Evolutionary conservation across 2,888 invertebrate genomes (phyloP).

Genomic region (Melipona beecheii): DNA sequence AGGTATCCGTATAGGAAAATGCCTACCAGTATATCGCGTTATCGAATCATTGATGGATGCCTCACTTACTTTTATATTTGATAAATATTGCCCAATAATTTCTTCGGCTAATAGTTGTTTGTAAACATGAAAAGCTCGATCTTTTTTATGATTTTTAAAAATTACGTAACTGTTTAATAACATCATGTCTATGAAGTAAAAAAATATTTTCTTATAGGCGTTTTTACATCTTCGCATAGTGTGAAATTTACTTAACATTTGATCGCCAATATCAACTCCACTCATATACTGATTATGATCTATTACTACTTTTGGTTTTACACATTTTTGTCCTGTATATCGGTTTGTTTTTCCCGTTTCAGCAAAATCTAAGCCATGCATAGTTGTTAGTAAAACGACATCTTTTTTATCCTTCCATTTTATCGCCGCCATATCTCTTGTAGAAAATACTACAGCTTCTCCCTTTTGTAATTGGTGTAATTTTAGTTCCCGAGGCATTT

Average conservation of each 20-base stretch:
- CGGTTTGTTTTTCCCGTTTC: background rate
- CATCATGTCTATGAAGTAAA: slow-evolving; percentile 40
- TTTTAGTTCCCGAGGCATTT: slow-evolving; percentile 21
- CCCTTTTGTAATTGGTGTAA: slow-evolving; percentile 7
- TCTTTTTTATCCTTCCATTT: slow-evolving; percentile 14
- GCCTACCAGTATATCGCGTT: background rate
- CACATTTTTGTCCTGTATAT: slow-evolving; percentile 35
- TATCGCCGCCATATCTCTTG: slow-evolving; percentile 13
- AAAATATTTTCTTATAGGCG: slow-evolving; percentile 73
- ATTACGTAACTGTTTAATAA: slow-evolving; percentile 56
- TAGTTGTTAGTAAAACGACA: slow-evolving; percentile 5
- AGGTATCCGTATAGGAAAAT: slow-evolving; percentile 32
- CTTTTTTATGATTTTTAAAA: slow-evolving; percentile 47
- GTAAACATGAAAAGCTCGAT: slow-evolving; percentile 49
- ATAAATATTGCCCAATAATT: slow-evolving; percentile 44
- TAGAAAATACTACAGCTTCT: slow-evolving; percentile 22
- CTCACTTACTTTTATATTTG: background rate
- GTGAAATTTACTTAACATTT: slow-evolving; percentile 72
- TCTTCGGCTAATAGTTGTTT: slow-evolving; percentile 57
- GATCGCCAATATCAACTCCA: slow-evolving; percentile 23
- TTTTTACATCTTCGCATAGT: slow-evolving; percentile 75
- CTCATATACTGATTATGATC: slow-evolving; percentile 69
- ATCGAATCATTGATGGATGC: background rate
- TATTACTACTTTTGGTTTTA: slow-evolving; percentile 68
- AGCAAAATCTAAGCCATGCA: slow-evolving; percentile 4